These are phyloP conservation scores for Drosophila affinis DNA, from an alignment of 2,888 invertebrate species.

Conservation along the genomic window DNA sequence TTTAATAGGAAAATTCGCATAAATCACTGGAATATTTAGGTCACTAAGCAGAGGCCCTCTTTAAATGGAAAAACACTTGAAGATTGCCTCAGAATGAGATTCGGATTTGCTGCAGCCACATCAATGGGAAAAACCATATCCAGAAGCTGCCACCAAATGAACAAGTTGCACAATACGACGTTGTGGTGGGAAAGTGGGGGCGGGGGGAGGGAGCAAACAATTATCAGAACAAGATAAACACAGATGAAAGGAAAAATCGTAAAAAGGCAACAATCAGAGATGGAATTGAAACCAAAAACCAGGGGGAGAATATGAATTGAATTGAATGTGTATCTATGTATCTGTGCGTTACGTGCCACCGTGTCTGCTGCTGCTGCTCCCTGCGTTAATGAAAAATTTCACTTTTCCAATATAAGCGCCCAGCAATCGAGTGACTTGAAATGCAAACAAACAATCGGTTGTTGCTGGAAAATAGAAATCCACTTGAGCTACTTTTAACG, in stretches of 20 bases:
- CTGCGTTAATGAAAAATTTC: slow-evolving; percentile 78
- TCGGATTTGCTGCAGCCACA: slow-evolving; percentile 28
- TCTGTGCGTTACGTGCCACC: slow-evolving; percentile 59
- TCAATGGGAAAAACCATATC: slow-evolving; percentile 23
- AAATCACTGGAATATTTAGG: slow-evolving; percentile 66
- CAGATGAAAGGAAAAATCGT: slow-evolving; percentile 62
- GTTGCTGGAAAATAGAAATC: slow-evolving; percentile 54
- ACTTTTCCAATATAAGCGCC: slow-evolving; percentile 56
- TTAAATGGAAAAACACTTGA: slow-evolving; percentile 68
- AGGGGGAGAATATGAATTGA: slow-evolving; percentile 37
- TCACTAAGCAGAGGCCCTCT: slow-evolving; percentile 54
- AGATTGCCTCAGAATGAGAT: slow-evolving; percentile 42
- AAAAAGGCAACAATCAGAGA: slow-evolving; percentile 70
- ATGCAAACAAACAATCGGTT: slow-evolving; percentile 40
- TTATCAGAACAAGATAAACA: slow-evolving; percentile 60
- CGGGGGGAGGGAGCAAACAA: slow-evolving; percentile 19
- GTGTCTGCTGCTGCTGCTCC: slow-evolving; percentile 53
- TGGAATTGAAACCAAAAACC: slow-evolving; percentile 73
- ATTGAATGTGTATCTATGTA: slow-evolving; percentile 31
- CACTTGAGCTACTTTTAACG: slow-evolving; percentile 78
- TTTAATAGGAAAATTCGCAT: slow-evolving; percentile 62
- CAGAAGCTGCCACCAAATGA: slow-evolving; percentile 13
- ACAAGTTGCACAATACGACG: slow-evolving; percentile 38
- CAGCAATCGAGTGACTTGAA: slow-evolving; percentile 39
- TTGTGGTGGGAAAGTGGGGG: not conserved